phyloP scores from a whole-genome alignment of 2,113 vertebrate species.

The Lepidothrix coronata region DNA sequence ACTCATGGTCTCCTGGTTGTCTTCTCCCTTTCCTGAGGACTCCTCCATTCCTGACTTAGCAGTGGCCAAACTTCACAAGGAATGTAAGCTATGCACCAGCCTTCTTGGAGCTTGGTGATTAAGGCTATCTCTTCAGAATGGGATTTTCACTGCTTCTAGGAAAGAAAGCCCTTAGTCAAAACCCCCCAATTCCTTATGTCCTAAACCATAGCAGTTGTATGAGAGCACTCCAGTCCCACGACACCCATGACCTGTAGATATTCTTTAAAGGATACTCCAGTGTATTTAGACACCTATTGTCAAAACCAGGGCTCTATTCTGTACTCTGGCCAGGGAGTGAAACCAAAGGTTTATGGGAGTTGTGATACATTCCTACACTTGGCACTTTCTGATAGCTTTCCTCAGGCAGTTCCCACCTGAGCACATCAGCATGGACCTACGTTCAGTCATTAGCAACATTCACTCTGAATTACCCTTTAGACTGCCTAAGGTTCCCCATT shows the following conservation, averaged over 20 bases:
- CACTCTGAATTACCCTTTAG: background rate
- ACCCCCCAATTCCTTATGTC: background rate
- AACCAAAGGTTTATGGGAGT: background rate
- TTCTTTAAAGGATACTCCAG: accelerated
- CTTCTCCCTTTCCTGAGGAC: background rate
- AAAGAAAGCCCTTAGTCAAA: accelerated
- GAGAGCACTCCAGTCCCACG: background rate
- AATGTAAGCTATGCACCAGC: background rate
- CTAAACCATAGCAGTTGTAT: background rate
- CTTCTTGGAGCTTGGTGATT: background rate
- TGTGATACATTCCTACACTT: background rate
- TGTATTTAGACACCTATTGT: background rate
- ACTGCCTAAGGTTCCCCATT: background rate
- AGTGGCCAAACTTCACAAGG: background rate
- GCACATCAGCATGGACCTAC: background rate
- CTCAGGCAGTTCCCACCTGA: background rate
- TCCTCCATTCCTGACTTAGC: background rate
- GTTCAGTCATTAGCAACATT: background rate
- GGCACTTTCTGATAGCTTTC: background rate
- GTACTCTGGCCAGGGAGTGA: background rate
- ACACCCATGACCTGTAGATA: background rate
- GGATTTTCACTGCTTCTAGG: background rate
- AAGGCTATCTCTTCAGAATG: background rate
- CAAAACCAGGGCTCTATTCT: background rate
- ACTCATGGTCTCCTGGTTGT: background rate